Evolutionary conservation across 2,113 vertebrate genomes (phyloP).

Genomic region (Excalfactoria chinensis): DNA sequence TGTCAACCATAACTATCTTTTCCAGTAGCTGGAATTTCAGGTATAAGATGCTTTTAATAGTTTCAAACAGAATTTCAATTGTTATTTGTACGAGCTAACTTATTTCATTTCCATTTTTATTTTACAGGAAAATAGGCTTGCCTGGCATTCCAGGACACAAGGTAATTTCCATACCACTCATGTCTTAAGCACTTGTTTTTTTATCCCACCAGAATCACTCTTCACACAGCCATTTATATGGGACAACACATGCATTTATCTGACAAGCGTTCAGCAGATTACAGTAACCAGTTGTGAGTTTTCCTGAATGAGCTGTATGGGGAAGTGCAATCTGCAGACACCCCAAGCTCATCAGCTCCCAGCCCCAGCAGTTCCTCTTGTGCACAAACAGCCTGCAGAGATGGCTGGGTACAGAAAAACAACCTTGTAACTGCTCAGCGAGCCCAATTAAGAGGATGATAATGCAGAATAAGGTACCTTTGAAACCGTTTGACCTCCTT

Average conservation of each 20-base stretch:
- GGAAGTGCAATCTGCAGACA: not conserved
- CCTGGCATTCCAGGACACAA: not conserved
- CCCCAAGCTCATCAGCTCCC: not conserved
- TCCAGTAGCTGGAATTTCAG: not conserved
- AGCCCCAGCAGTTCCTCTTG: not conserved
- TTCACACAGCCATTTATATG: slow-evolving; percentile 3
- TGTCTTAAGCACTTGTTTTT: not conserved
- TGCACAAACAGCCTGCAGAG: not conserved
- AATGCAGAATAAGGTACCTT: not conserved
- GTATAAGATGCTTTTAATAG: not conserved
- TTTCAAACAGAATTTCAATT: not conserved
- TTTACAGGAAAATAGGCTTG: not conserved
- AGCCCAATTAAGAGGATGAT: not conserved
- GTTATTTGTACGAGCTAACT: slow-evolving; percentile 2
- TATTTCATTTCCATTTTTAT: slow-evolving; percentile 19
- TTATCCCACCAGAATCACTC: not conserved
- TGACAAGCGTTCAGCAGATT: not conserved
- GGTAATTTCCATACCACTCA: slow-evolving; percentile 3
- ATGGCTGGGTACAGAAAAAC: not conserved
- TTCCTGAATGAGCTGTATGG: not conserved
- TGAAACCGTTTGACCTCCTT: not conserved
- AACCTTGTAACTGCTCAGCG: not conserved
- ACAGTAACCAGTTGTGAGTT: not conserved
- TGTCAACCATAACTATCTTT: not conserved
- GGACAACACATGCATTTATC: not conserved